These are phyloP conservation scores for Plebejus anna DNA, from an alignment of 2,888 invertebrate species.

Conservation along the genomic window DNA sequence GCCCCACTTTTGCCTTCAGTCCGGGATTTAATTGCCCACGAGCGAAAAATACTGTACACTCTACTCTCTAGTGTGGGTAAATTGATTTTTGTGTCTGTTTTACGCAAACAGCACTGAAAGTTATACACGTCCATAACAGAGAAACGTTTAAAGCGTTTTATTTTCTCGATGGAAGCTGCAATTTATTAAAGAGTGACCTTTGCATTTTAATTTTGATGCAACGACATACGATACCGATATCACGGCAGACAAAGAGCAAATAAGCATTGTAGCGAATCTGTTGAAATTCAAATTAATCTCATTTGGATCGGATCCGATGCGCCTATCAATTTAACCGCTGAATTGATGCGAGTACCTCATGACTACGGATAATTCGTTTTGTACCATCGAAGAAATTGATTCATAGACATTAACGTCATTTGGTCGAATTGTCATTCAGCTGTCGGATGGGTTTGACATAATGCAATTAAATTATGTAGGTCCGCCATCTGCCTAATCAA, in stretches of 20 bases:
- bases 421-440: too few species aligned
- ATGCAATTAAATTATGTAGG: too few species aligned
- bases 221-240: not conserved
- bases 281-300: slow-evolving; percentile 22
- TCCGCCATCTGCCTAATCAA: too few species aligned
- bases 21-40: too few species aligned
- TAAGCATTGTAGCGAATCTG: not conserved
- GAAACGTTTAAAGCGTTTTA: not conserved
- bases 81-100: too few species aligned
- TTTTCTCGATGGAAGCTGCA: not conserved
- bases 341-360: not conserved
- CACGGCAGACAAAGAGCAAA: not conserved
- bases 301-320: not conserved
- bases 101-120: too few species aligned
- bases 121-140: too few species aligned
- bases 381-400: not conserved
- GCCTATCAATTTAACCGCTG: not conserved
- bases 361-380: not conserved
- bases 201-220: not conserved
- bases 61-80: too few species aligned
- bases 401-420: too few species aligned
- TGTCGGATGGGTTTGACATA: too few species aligned
- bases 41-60: too few species aligned
- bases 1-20: too few species aligned
- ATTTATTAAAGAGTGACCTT: not conserved